Evolutionary conservation across 2,888 invertebrate genomes (phyloP).

Genomic region (Drosophila kuntzei): DNA sequence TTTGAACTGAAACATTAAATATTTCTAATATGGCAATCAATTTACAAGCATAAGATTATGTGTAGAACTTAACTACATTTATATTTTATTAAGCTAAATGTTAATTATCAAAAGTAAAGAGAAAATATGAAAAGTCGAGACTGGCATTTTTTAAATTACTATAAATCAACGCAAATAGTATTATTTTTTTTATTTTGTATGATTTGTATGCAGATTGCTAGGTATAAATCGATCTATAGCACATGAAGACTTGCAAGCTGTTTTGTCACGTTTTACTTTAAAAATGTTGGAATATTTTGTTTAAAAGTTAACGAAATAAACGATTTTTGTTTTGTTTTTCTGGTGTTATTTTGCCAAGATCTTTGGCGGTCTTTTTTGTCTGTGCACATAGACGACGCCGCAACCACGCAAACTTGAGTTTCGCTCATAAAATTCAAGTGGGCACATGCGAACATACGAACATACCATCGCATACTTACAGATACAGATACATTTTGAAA

Average conservation of each 20-base stretch:
- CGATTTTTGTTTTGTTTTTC: conserved; percentile 27
- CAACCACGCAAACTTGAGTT: conserved; percentile 61
- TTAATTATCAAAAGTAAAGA: too few relatives aligned
- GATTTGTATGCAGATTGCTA: not conserved
- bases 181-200: not conserved
- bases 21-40: too few relatives aligned
- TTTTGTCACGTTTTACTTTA: not conserved
- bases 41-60: too few relatives aligned
- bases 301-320: conserved; percentile 5
- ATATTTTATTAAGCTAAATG: too few relatives aligned
- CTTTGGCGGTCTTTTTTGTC: conserved; percentile 79
- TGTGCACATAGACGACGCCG: conserved; percentile 50
- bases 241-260: not conserved
- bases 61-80: too few relatives aligned
- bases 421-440: conserved; percentile 56
- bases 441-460: conserved; percentile 14
- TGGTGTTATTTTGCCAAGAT: conserved; percentile 44
- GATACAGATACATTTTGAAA: conserved; percentile 16
- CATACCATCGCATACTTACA: conserved; percentile 6
- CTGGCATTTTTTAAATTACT: too few relatives aligned
- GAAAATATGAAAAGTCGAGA: too few relatives aligned
- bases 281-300: not conserved
- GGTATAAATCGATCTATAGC: not conserved
- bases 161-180: too few relatives aligned
- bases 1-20: too few relatives aligned